These are phyloP conservation scores for Hirudo medicinalis DNA, from an alignment of 1,140 invertebrate species.

Conservation along the genomic window DNA sequence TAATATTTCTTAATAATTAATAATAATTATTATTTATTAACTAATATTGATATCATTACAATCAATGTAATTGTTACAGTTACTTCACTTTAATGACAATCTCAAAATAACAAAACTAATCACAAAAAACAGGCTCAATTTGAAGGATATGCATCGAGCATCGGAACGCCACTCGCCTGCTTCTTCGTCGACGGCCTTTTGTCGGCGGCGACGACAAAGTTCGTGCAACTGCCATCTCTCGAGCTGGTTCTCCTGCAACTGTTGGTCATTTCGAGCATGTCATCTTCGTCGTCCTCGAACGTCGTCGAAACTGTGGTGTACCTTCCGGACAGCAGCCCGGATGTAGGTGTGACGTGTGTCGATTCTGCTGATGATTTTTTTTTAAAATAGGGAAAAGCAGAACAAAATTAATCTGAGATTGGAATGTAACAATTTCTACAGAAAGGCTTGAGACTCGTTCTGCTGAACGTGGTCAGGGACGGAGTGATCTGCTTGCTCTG, in stretches of 20 bases:
- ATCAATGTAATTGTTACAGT: no score
- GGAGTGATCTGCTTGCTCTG: background rate
- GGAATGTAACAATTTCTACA: background rate
- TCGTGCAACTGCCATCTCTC: background rate
- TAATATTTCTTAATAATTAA: no score
- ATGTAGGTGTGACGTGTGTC: background rate
- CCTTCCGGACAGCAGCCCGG: background rate
- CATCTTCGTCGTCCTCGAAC: background rate
- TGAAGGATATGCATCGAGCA: no score
- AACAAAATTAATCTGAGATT: background rate
- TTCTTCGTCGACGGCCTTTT: background rate
- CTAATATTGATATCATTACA: no score
- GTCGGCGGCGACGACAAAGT: background rate
- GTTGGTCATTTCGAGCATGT: background rate
- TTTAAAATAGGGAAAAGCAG: background rate
- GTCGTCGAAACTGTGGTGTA: background rate
- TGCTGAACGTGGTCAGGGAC: background rate
- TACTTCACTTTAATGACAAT: no score
- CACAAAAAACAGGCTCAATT: background rate
- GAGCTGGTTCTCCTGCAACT: background rate
- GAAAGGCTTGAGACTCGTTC: background rate
- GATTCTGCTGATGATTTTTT: background rate
- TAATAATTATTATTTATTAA: no score
- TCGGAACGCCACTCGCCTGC: no score
- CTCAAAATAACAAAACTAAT: background rate